phyloP scores from a whole-genome alignment of 1,140 invertebrate genomes.

The Bilobella aurantiaca region DNA sequence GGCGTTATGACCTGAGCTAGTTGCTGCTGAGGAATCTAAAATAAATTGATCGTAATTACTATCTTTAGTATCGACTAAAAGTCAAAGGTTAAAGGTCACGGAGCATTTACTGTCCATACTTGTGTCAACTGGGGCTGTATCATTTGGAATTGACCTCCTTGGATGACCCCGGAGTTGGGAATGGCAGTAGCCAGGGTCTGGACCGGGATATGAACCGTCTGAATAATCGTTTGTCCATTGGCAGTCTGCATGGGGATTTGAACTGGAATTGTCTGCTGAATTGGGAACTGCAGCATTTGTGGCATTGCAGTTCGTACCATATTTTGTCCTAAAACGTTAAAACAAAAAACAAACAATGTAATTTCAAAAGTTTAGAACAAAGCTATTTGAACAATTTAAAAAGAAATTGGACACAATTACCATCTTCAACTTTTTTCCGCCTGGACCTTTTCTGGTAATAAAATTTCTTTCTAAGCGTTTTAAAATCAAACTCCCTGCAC shows the following conservation, averaged over 20 bases:
- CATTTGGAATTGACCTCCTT: constrained; percentile 53
- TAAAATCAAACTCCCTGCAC: neutral
- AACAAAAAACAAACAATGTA: constrained; percentile 10
- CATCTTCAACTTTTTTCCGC: neutral
- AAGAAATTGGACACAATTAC: too few species aligned
- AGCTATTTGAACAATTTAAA: neutral
- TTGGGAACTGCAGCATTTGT: constrained; percentile 63
- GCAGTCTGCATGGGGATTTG: constrained; percentile 80
- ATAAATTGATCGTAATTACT: constrained; percentile 8
- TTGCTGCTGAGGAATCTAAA: constrained; percentile 48
- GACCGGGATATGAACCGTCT: constrained; percentile 82
- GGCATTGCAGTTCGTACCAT: constrained; percentile 48
- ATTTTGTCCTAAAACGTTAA: constrained; percentile 51
- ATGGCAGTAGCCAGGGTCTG: constrained; percentile 55
- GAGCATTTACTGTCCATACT: constrained; percentile 29
- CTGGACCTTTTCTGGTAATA: neutral
- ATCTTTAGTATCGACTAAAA: too few species aligned
- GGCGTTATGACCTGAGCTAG: constrained; percentile 76
- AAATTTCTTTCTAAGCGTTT: neutral
- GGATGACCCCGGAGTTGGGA: constrained; percentile 43
- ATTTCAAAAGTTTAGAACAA: neutral
- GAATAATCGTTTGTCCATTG: constrained; percentile 83
- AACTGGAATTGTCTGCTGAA: constrained; percentile 78
- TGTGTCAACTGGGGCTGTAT: constrained; percentile 50
- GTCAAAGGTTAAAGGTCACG: too few species aligned